These are phyloP conservation scores for Pseudomugil gertrudae DNA, from an alignment of 2,797 vertebrate species.

Conservation along the genomic window DNA sequence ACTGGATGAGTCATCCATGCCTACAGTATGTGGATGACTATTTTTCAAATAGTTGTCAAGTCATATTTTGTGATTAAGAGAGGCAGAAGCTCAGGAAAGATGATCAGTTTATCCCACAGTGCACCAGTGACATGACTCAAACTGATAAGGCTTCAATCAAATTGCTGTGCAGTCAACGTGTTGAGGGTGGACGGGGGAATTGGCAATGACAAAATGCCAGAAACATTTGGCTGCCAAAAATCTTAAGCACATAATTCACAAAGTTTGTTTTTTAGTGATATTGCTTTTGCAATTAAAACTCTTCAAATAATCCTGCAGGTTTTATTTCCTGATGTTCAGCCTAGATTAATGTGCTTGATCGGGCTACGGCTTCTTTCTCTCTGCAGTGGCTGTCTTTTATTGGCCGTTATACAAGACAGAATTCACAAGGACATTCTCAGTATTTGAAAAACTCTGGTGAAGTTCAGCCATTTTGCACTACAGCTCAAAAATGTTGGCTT, in stretches of 20 bases:
- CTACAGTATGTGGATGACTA: constrained; percentile 35
- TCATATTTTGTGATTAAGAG: constrained; percentile 69
- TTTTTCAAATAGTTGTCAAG: constrained; percentile 69
- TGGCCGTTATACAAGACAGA: neutral
- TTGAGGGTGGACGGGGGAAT: constrained; percentile 4
- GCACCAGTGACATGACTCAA: constrained; percentile 31
- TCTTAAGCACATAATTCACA: neutral
- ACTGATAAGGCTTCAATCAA: constrained; percentile 51
- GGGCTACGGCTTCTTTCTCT: neutral
- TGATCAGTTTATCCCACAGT: constrained; percentile 37
- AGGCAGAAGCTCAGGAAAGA: constrained; percentile 36
- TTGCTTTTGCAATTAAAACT: neutral
- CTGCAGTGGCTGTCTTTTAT: neutral
- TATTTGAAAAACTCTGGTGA: constrained; percentile 11
- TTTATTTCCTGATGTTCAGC: neutral
- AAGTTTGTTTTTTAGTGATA: neutral
- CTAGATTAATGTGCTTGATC: neutral
- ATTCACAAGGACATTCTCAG: neutral
- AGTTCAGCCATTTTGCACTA: neutral
- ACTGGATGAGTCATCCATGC: constrained; percentile 71
- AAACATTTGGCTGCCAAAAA: constrained; percentile 1
- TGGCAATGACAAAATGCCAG: constrained; percentile 10
- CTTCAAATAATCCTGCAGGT: neutral
- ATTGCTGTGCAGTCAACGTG: constrained; percentile 6
- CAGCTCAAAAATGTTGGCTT: neutral